Conservation (phyloP, 2,113 vertebrate genomes). For the Astur gentilis region DNA sequence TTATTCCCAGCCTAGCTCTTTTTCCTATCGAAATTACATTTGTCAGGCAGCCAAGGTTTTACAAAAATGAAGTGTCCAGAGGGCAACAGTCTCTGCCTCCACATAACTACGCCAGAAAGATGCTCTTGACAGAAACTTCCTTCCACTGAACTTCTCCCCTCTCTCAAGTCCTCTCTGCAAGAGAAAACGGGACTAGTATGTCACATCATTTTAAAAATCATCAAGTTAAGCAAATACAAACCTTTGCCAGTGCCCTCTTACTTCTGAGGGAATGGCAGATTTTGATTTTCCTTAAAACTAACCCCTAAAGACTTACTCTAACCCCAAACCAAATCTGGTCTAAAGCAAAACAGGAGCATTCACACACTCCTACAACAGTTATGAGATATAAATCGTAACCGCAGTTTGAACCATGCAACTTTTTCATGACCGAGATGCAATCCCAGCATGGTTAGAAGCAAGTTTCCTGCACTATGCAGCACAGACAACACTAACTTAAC, state of each 20-base stretch:
- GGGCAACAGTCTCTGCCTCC: not conserved
- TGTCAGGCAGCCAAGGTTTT: conserved; percentile 33
- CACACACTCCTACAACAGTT: not conserved
- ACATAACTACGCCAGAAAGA: not conserved
- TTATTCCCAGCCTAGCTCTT: not conserved
- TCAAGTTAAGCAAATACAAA: not conserved
- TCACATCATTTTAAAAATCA: not conserved
- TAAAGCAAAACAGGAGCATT: not conserved
- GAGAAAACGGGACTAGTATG: not conserved
- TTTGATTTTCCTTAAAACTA: not conserved
- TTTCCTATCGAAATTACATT: not conserved
- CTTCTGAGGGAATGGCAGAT: not conserved
- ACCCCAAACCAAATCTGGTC: not conserved
- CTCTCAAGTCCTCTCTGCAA: not conserved
- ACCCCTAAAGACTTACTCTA: not conserved
- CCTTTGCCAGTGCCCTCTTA: not conserved
- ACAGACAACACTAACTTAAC: not conserved
- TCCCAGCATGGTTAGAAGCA: not conserved
- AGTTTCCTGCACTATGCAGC: not conserved
- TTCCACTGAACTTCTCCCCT: not conserved
- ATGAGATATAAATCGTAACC: not conserved
- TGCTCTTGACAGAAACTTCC: not conserved
- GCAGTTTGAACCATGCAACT: not conserved
- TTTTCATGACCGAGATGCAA: not conserved
- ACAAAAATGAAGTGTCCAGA: not conserved